Evolutionary conservation across 1,140 invertebrate species (phyloP).

Genomic region (Drosophila sucinea): DNA sequence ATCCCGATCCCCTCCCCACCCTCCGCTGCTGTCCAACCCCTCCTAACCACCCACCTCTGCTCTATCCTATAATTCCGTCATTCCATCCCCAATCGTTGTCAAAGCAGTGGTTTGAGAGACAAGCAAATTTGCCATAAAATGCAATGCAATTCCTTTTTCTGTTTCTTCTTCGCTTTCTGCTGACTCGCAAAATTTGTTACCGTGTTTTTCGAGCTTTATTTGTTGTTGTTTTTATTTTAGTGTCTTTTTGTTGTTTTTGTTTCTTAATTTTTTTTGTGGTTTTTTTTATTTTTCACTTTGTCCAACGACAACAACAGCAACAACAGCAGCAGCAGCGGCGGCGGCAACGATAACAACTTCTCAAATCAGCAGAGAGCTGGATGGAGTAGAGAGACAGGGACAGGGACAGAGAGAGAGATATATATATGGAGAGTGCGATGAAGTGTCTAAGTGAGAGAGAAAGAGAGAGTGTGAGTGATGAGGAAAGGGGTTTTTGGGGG

Average conservation of each 20-base stretch:
- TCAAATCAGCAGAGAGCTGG: conserved; percentile 48
- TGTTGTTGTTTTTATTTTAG: conserved; percentile 29
- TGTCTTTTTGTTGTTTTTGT: conserved; percentile 48
- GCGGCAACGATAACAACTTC: conserved; percentile 78
- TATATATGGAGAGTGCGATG: conserved; percentile 1
- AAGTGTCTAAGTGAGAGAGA: conserved; percentile 24
- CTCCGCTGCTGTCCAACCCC: conserved; percentile 9
- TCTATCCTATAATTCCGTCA: neutral
- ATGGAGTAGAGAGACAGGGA: conserved; percentile 30
- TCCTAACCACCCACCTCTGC: conserved; percentile 1
- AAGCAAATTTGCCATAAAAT: conserved; percentile 72
- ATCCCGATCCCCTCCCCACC: neutral
- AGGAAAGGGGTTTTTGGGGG: neutral
- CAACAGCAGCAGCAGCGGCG: conserved; percentile 33
- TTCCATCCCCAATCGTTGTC: conserved; percentile 23
- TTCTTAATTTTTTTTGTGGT: conserved; percentile 49
- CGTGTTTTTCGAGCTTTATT: conserved; percentile 61
- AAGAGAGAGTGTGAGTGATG: conserved; percentile 1
- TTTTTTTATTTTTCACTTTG: conserved; percentile 50
- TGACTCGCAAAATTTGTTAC: conserved; percentile 76
- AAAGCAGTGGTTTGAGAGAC: conserved; percentile 46
- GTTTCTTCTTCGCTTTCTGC: conserved; percentile 61
- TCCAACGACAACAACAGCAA: conserved; percentile 41
- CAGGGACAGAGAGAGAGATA: neutral
- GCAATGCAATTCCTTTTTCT: conserved; percentile 78